Conservation (phyloP, 2,113 vertebrate species). For the Crypturellus undulatus region DNA sequence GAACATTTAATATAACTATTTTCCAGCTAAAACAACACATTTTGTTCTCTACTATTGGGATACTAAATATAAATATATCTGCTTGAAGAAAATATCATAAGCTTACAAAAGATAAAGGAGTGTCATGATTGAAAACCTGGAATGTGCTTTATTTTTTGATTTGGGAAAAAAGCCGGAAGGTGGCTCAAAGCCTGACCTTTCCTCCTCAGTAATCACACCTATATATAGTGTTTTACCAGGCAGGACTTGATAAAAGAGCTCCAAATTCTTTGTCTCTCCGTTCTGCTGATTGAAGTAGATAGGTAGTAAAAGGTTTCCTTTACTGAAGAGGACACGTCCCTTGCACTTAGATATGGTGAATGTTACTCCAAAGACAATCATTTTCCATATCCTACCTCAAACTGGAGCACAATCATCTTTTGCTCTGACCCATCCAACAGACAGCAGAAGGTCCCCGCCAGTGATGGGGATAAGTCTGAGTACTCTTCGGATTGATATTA, state of each 20-base stretch:
- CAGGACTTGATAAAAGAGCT: neutral
- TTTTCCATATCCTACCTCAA: neutral
- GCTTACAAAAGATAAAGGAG: neutral
- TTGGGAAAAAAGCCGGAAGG: conserved; percentile 27
- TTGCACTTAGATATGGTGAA: neutral
- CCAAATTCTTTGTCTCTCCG: neutral
- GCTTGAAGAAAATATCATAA: conserved; percentile 5
- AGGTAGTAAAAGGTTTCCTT: neutral
- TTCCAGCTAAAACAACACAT: neutral
- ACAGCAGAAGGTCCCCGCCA: neutral
- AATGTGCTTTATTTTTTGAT: conserved; percentile 51
- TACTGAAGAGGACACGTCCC: neutral
- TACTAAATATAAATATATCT: neutral
- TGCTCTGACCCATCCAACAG: neutral
- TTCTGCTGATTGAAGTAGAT: neutral
- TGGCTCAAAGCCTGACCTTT: conserved; percentile 54
- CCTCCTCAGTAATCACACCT: conserved; percentile 28
- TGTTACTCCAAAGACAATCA: neutral
- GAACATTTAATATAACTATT: conserved; percentile 2
- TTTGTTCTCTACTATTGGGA: neutral
- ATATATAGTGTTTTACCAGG: conserved; percentile 21
- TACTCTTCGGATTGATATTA: neutral
- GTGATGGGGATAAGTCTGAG: neutral
- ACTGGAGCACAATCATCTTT: neutral
- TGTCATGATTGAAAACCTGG: conserved; percentile 20